Percentiles rank a stretch among this genome's conserved stretches.
Evolutionary conservation across 1,140 invertebrate species (phyloP).

Genomic region (Ceratina calcarata): DNA sequence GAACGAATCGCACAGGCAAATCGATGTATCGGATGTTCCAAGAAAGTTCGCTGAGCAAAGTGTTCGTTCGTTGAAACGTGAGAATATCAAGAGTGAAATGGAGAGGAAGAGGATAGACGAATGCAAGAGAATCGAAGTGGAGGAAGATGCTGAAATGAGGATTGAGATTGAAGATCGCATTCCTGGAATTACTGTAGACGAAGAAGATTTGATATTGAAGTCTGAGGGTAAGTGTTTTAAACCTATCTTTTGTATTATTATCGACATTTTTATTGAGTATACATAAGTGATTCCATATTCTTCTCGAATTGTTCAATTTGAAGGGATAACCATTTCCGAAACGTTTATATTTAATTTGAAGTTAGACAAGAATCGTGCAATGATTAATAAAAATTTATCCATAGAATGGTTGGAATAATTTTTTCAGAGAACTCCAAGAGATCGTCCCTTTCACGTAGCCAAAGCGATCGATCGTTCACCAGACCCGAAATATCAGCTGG

Average conservation of each 20-base stretch:
- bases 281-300: background rate
- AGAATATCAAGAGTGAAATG: constrained; percentile 8
- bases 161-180: constrained; percentile 67
- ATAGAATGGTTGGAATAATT: too few species aligned
- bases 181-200: constrained; percentile 70
- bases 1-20: background rate
- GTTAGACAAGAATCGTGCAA: background rate
- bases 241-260: background rate
- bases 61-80: constrained; percentile 16
- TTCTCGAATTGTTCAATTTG: background rate
- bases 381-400: too few species aligned
- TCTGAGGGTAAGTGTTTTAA: constrained; percentile 69
- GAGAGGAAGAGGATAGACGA: constrained; percentile 44
- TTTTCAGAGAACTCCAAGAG: constrained; percentile 61
- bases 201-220: constrained; percentile 74
- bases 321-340: too few species aligned
- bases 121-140: background rate
- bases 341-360: background rate
- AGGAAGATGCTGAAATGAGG: constrained; percentile 62
- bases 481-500: constrained; percentile 67
- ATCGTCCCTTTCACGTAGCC: constrained; percentile 68
- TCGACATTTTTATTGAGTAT: too few species aligned
- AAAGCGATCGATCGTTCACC: constrained; percentile 72
- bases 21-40: background rate
- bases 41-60: background rate